Base-by-base conservation (phyloP, 2,113 vertebrate genomes). In the Columba janthina region DNA sequence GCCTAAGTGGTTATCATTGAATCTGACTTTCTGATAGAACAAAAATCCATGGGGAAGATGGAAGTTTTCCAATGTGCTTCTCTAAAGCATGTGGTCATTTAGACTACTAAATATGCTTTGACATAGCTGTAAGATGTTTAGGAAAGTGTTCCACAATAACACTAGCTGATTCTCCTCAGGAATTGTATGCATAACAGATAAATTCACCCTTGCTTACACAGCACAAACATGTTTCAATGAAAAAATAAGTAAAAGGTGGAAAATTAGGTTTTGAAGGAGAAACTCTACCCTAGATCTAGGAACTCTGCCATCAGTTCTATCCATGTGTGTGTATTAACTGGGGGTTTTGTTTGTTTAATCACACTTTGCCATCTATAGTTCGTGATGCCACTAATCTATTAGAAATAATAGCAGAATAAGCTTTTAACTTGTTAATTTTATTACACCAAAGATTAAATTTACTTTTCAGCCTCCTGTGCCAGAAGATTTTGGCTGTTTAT, bases 361-460 rank as follows among this genome's bases (percentile, higher is more conserved):
- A 28, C 54, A 78, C 28, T 94, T 95, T 73, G 71, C 36, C 51
- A 62, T 62, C 31, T 57, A 26, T 40, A 36, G 17, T n/a, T 86
- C 48, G 19, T 82, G 64, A 86, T 58, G 36, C 48, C 4, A 3
- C 28, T 40, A 36, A 64, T 72, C 36, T 93, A 32, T 71, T 72
- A 66, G n/a, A 70, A 93, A 70, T 54, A 72, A 57, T 20, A 57
- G 36, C 17, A 88, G 77, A 91, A 89, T 66, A 94, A 90, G 15
- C 6, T 83, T 79, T 94, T 88, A 72, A 71, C 21, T 82, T 96
- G 57, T 36, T 85, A 65, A 87, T 87, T 74, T 94, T 70, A 90
- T 90, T 93, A 72, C 28, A 54, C 1, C 25, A 78, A 60, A 60
- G 32, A 87, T 79, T 32, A 85, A 73, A 61, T 48, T 85, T 77